Evolutionary conservation across 2,797 vertebrate genomes (phyloP).

Genomic region (Sebastes vulpes): DNA sequence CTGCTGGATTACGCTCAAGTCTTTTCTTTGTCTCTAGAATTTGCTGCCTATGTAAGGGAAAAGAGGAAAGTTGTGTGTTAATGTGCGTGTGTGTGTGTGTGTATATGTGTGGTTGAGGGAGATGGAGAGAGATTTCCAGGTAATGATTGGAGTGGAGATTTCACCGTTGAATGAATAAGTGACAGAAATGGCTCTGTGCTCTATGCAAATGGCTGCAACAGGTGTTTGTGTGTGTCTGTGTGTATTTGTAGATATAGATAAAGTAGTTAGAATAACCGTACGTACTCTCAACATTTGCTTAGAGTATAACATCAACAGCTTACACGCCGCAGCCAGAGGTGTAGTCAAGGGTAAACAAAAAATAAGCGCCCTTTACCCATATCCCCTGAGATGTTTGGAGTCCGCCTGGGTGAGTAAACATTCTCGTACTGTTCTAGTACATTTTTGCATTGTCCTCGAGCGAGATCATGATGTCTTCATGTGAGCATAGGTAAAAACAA

Average conservation of each 20-base stretch:
- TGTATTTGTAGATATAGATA: slow-evolving; percentile 11
- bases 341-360: not conserved
- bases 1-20: slow-evolving; percentile 40
- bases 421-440: not conserved
- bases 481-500: not conserved
- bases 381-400: not conserved
- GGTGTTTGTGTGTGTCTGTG: slow-evolving; percentile 40
- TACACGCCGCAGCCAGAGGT: not conserved
- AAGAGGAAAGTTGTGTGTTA: slow-evolving; percentile 7
- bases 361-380: not conserved
- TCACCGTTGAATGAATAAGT: slow-evolving; percentile 44
- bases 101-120: not conserved
- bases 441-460: not conserved
- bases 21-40: slow-evolving; percentile 45
- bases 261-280: slow-evolving; percentile 17
- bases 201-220: not conserved
- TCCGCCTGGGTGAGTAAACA: not conserved
- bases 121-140: slow-evolving; percentile 36
- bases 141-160: slow-evolving; percentile 58
- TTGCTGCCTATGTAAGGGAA: slow-evolving; percentile 1
- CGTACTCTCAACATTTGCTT: slow-evolving; percentile 39
- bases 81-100: not conserved
- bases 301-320: slow-evolving; percentile 3
- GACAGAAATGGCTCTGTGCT: slow-evolving; percentile 52
- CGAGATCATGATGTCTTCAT: not conserved